These are phyloP conservation scores for Siderastrea radians DNA, from an alignment of 92 coral and sea anemone genomes.

Conservation along the genomic window DNA sequence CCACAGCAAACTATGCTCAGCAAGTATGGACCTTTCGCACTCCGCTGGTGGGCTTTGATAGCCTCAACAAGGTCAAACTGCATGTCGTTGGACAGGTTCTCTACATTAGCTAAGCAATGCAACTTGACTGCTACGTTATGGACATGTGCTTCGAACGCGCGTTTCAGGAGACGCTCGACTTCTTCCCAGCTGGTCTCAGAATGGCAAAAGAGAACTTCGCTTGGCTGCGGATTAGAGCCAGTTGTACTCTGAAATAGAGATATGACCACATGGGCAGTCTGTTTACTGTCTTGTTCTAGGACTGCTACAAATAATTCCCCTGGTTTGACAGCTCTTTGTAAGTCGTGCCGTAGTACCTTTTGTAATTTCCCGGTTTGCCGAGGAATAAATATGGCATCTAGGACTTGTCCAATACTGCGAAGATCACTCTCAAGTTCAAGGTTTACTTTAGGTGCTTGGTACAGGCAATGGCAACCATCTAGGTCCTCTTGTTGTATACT, in stretches of 20 bases:
- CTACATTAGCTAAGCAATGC: conserved; percentile 96
- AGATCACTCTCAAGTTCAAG: conserved; percentile 56
- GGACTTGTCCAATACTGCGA: conserved; percentile 69
- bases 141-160: conserved; percentile 80
- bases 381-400: conserved; percentile 72
- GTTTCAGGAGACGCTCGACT: conserved; percentile 82
- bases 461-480: conserved; percentile 26
- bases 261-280: conserved; percentile 86
- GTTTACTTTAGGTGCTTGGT: conserved; percentile 48
- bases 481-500: conserved; percentile 53
- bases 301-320: conserved; percentile 91
- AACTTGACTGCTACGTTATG: conserved; percentile 61
- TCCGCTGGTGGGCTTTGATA: conserved; percentile 59
- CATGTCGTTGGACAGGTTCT: conserved; percentile 86
- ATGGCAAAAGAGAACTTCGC: conserved; percentile 90
- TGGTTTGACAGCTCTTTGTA: conserved; percentile 82
- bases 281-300: conserved; percentile 82
- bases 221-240: conserved; percentile 82
- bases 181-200: conserved; percentile 94
- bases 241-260: conserved; percentile 82
- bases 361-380: background rate
- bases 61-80: conserved; percentile 88
- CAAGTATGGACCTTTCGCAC: conserved; percentile 60
- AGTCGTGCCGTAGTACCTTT: conserved; percentile 7
- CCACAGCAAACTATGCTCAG: conserved; percentile 92